These are phyloP conservation scores for Sapajus apella DNA, from an alignment of 2,113 vertebrate species.

Conservation along the genomic window DNA sequence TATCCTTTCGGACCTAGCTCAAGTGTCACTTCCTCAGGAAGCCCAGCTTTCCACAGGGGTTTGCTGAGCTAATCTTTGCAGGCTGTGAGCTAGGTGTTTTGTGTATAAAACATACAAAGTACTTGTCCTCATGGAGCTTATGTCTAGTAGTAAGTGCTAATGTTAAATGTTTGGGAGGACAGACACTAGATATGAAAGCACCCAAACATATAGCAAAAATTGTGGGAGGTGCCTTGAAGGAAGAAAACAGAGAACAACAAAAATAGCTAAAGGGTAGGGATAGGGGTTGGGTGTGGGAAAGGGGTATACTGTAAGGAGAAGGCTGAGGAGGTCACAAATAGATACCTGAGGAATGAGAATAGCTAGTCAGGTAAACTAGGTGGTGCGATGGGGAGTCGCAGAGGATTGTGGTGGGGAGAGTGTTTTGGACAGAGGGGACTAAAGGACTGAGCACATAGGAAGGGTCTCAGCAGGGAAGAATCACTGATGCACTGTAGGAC, in stretches of 20 bases:
- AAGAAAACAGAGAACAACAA: too few species aligned
- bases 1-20: not conserved
- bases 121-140: not conserved
- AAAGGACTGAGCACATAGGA: not conserved
- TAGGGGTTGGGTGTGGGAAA: not conserved
- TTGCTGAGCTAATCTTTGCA: not conserved
- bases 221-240: not conserved
- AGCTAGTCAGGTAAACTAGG: not conserved
- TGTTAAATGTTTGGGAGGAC: not conserved
- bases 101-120: not conserved
- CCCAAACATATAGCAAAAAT: not conserved
- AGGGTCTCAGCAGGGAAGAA: not conserved
- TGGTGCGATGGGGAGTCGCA: not conserved
- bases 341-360: not conserved
- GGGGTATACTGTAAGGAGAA: not conserved
- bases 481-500: not conserved
- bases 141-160: not conserved
- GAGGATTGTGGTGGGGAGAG: not conserved
- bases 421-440: not conserved
- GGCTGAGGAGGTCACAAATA: not conserved
- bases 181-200: not conserved
- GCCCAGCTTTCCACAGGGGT: not conserved
- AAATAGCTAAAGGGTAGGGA: not conserved
- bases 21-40: not conserved
- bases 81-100: not conserved